A percentile compares a stretch with the other conserved stretches of the same genome.
phyloP scores from a whole-genome alignment of 2,888 invertebrate species.

The Nowickia ferox region DNA sequence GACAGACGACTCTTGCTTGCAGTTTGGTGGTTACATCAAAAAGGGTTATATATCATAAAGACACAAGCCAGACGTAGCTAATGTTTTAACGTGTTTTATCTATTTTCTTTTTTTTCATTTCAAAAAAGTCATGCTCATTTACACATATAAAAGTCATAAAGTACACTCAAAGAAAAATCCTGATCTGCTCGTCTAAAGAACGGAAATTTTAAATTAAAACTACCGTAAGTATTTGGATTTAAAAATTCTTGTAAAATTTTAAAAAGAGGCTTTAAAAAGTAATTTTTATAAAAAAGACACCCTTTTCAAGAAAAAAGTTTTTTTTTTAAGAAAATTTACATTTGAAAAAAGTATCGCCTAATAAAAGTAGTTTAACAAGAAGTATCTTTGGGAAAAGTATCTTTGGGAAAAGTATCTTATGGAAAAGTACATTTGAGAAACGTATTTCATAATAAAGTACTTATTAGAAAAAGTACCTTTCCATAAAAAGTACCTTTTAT shows the following conservation, averaged over 20 bases:
- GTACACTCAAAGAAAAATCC: conserved; percentile 28
- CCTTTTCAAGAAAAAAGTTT: not conserved
- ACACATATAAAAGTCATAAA: conserved; percentile 25
- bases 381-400: no score
- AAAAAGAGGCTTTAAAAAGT: no score
- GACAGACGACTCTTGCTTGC: conserved; percentile 32
- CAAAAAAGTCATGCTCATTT: conserved; percentile 36
- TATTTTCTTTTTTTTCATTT: conserved; percentile 40
- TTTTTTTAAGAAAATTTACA: no score
- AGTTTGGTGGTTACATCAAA: conserved; percentile 46
- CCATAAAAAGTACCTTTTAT: no score
- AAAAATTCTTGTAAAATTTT: not conserved
- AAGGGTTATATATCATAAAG: conserved; percentile 58
- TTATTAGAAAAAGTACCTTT: no score
- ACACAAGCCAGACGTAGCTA: conserved; percentile 55
- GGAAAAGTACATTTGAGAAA: no score
- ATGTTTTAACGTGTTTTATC: conserved; percentile 69
- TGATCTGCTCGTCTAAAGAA: not conserved
- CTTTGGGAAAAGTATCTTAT: no score
- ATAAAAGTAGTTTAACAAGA: no score
- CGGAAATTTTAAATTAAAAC: not conserved
- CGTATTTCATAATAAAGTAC: no score
- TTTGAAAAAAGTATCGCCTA: no score
- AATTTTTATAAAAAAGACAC: not conserved
- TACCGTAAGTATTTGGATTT: no score